phyloP scores from a whole-genome alignment of 2,888 invertebrate species.

The Copidosoma aretas region DNA sequence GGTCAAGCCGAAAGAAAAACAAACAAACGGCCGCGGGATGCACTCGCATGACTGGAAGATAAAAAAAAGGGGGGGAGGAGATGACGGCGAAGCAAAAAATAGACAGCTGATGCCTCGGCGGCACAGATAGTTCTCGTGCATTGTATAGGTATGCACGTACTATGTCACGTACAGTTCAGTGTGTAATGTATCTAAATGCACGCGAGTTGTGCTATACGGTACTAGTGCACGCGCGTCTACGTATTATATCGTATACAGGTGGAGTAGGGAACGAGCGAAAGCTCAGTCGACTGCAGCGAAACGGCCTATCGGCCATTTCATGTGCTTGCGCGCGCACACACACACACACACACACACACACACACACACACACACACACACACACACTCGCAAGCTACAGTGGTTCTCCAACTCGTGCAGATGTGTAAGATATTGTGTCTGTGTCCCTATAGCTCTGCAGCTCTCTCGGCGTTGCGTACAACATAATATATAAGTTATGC shows the following conservation, averaged over 20 bases:
- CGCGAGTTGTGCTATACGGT: too few relatives aligned
- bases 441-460: too few relatives aligned
- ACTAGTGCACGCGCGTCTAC: slow-evolving; percentile 14
- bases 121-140: not conserved
- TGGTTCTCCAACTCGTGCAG: too few relatives aligned
- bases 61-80: not conserved
- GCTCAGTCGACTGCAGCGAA: slow-evolving; percentile 51
- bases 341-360: too few relatives aligned
- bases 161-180: too few relatives aligned
- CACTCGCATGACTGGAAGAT: not conserved
- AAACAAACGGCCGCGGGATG: too few relatives aligned
- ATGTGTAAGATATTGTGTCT: too few relatives aligned
- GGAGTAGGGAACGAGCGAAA: slow-evolving; percentile 47
- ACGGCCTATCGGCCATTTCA: slow-evolving; percentile 52
- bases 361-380: too few relatives aligned
- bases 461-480: too few relatives aligned
- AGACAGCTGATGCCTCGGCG: not conserved
- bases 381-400: too few relatives aligned
- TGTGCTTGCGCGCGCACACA: too few relatives aligned
- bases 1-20: not conserved
- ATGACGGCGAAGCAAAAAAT: not conserved
- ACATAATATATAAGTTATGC: not conserved
- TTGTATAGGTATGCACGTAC: not conserved
- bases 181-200: too few relatives aligned
- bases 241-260: slow-evolving; percentile 36